Evolutionary conservation across 2,113 vertebrate species (phyloP).

Genomic region (Callorhinus ursinus): DNA sequence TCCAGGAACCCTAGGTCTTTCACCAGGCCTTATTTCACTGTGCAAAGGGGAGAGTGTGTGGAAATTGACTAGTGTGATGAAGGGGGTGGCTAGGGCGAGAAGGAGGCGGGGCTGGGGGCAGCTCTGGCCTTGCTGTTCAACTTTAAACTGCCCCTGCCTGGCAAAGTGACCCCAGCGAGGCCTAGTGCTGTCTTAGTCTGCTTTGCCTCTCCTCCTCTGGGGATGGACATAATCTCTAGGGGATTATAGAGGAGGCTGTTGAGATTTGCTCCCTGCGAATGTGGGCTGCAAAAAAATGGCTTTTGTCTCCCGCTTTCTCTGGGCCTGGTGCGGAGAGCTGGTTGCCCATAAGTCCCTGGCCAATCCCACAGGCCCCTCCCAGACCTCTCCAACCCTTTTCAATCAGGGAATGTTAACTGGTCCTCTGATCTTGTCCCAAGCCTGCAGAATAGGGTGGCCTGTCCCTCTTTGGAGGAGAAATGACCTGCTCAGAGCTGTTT

Average conservation of each 20-base stretch:
- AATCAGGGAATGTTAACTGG: slow-evolving; percentile 35
- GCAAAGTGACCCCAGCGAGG: slow-evolving; percentile 70
- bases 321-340: slow-evolving; percentile 47
- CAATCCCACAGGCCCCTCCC: slow-evolving; percentile 36
- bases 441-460: not conserved
- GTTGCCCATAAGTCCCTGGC: slow-evolving; percentile 49
- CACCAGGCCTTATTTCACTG: slow-evolving; percentile 36
- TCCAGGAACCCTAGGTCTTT: slow-evolving; percentile 14
- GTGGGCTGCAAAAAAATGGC: slow-evolving; percentile 80
- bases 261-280: slow-evolving; percentile 72
- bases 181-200: slow-evolving; percentile 74
- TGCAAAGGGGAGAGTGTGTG: slow-evolving; percentile 50
- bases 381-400: slow-evolving; percentile 50
- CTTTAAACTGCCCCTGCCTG: slow-evolving; percentile 62
- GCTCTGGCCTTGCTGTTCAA: slow-evolving; percentile 56
- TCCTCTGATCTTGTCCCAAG: not conserved
- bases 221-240: slow-evolving; percentile 75
- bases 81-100: slow-evolving; percentile 58
- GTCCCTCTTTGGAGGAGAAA: slow-evolving; percentile 41
- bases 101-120: slow-evolving; percentile 67
- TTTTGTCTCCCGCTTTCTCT: slow-evolving; percentile 76
- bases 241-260: slow-evolving; percentile 77
- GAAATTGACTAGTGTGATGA: slow-evolving; percentile 56
- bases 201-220: slow-evolving; percentile 65
- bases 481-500: slow-evolving; percentile 33